Evolutionary conservation across 2,888 invertebrate species (phyloP), one percentile per base, ranked within the genome.

Genomic region (Muschampia plurimacula): DNA sequence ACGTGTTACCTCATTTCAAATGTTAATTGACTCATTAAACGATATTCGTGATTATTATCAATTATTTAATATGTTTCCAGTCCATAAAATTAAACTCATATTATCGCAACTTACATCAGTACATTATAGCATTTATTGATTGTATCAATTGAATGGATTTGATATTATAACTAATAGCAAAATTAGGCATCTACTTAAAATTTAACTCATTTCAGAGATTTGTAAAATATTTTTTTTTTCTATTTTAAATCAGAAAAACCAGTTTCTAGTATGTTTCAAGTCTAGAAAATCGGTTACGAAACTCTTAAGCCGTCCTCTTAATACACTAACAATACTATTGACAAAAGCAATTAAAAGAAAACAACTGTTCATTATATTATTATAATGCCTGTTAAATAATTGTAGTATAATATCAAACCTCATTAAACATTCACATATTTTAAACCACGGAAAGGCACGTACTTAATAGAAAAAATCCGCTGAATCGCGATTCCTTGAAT

Each of bases 41-140:
- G 12, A 57, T 67, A 12, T 57, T 67, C 57, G 67, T 67, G 57
- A 67, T 57, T 55, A 57, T 57, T 52, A n/a, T n/a, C 52, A 55
- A 66, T 55, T 10, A 39, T 9, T 66, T 36, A 67, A 55, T 49
- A 10, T 6, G 15, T 59, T 46, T 57, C 57, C 55, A 41, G 57
- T 57, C 13, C 41, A 36, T 28, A 52, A 57, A 55, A 57, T 57
- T 10, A 36, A 60, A 55, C 41, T 57, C 68, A 62, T 46, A 32
- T 36, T 60, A 60, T 59, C 32, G 2, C 46, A 22, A 49, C 41
- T 44, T 60, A 8, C 49, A 60, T 49, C 59, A 36, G 52, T 52
- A 15, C 9, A 52, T 22, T 15, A 52, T 52, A 52, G 9, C 9
- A 57, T 67, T 44, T 68, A 32, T 62, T 49, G 60, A 32, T 60